Conservation (phyloP, 2,888 invertebrate species). For the Thyatira batis region DNA sequence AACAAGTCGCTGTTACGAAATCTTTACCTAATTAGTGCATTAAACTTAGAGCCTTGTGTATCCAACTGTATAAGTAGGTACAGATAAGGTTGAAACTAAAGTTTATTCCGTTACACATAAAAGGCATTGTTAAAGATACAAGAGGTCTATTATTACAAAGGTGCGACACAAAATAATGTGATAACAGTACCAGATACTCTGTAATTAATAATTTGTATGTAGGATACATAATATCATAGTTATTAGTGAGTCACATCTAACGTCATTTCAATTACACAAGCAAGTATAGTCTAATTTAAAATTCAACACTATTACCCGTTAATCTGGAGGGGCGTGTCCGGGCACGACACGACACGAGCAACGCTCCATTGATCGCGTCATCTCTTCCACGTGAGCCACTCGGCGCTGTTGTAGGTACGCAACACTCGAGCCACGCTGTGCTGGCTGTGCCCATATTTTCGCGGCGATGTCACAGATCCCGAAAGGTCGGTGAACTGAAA, state of each 20-base stretch:
- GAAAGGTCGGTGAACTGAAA: conserved; percentile 77
- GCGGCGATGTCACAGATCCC: conserved; percentile 75
- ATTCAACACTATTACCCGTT: conserved; percentile 66
- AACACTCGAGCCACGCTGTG: conserved; percentile 50
- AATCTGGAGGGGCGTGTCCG: conserved; percentile 66
- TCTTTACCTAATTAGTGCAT: not conserved
- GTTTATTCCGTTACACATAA: not conserved
- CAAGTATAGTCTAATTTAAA: conserved; percentile 65
- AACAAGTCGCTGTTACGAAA: not conserved
- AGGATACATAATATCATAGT: not conserved
- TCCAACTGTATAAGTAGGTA: not conserved
- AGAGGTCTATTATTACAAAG: no score
- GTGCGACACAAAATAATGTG: no score
- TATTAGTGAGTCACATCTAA: conserved; percentile 48
- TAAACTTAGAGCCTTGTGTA: not conserved
- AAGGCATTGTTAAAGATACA: not conserved
- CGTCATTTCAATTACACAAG: conserved; percentile 68
- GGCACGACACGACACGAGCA: conserved; percentile 62
- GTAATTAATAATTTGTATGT: not conserved
- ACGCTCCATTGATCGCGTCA: conserved; percentile 65
- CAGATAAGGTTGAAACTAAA: not conserved
- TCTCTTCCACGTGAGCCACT: conserved; percentile 30
- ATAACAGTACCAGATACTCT: no score
- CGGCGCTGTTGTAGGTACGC: conserved; percentile 36
- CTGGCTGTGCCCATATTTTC: conserved; percentile 74